A percentile compares a stretch with the other conserved stretches of the same genome.
These are phyloP conservation scores for Apodemia duryi DNA, from an alignment of 2,888 invertebrate genomes.

Conservation along the genomic window DNA sequence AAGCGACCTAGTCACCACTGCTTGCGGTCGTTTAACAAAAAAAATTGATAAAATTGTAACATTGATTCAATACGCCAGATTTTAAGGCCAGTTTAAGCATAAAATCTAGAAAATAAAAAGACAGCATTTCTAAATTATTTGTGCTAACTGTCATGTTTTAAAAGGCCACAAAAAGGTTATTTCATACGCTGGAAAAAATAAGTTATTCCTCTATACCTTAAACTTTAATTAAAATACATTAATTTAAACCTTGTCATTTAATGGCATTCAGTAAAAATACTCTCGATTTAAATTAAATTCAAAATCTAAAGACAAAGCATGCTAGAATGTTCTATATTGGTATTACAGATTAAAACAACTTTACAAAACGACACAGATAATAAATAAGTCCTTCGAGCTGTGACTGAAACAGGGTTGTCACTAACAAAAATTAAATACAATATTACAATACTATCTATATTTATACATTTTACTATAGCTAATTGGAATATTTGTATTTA, in stretches of 20 bases:
- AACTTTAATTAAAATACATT: slow-evolving; percentile 9
- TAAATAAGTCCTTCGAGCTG: slow-evolving; percentile 35
- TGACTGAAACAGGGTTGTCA: slow-evolving; percentile 39
- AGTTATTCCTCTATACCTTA: slow-evolving; percentile 4
- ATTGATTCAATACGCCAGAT: neutral
- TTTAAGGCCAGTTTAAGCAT: neutral
- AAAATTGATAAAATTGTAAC: too few relatives aligned
- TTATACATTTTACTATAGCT: slow-evolving; percentile 69
- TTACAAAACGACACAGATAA: slow-evolving; percentile 23
- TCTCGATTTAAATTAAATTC: slow-evolving; percentile 9
- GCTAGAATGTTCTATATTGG: slow-evolving; percentile 6
- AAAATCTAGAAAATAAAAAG: neutral
- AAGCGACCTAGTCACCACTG: neutral
- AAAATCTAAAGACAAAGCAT: slow-evolving; percentile 10
- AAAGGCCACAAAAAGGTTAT: neutral
- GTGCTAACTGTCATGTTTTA: slow-evolving; percentile 8
- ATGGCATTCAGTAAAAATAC: slow-evolving; percentile 12
- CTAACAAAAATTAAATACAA: slow-evolving; percentile 55
- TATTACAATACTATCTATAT: slow-evolving; percentile 63
- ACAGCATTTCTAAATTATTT: slow-evolving; percentile 8
- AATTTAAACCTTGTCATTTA: slow-evolving; percentile 16
- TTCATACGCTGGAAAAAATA: slow-evolving; percentile 2
- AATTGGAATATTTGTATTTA: slow-evolving; percentile 74
- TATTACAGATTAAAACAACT: slow-evolving; percentile 13
- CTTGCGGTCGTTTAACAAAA: too few relatives aligned